A percentile compares a stretch with the other conserved stretches of the same genome.
Conservation (phyloP, 2,113 vertebrate species). For the Pandion haliaetus region DNA sequence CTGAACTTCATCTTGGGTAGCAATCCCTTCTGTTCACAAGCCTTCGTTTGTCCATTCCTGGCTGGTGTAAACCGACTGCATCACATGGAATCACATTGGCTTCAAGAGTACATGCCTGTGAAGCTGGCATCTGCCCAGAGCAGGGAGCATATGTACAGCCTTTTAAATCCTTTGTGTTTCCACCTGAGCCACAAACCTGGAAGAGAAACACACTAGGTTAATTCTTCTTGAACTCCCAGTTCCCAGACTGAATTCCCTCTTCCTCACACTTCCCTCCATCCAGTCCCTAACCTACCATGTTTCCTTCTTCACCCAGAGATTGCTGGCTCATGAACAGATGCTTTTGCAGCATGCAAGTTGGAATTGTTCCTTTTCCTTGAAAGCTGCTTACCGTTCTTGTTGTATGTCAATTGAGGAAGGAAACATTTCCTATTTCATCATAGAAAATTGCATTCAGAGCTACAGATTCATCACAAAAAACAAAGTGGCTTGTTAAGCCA, state of each 20-base stretch:
- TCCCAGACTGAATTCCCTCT: not conserved
- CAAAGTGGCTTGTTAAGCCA: not conserved
- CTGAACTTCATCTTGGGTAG: not conserved
- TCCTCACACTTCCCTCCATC: not conserved
- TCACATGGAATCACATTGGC: not conserved
- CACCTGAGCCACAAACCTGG: not conserved
- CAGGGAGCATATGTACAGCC: accelerated
- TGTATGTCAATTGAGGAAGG: not conserved
- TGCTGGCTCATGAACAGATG: not conserved
- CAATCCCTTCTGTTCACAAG: not conserved
- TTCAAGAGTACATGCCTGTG: not conserved
- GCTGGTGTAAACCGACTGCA: not conserved
- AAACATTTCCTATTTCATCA: conserved; percentile 3
- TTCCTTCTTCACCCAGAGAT: not conserved
- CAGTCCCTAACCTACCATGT: not conserved
- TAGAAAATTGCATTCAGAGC: not conserved
- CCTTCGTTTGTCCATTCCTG: not conserved
- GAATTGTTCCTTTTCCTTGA: not conserved
- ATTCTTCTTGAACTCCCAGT: not conserved
- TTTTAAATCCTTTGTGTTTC: not conserved
- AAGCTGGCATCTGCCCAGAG: not conserved
- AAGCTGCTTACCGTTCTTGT: not conserved
- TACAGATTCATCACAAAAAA: conserved; percentile 7
- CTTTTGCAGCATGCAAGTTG: not conserved
- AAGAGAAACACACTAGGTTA: not conserved